phyloP scores from a whole-genome alignment of 92 coral and sea anemone species.

The Muricea muricata region DNA sequence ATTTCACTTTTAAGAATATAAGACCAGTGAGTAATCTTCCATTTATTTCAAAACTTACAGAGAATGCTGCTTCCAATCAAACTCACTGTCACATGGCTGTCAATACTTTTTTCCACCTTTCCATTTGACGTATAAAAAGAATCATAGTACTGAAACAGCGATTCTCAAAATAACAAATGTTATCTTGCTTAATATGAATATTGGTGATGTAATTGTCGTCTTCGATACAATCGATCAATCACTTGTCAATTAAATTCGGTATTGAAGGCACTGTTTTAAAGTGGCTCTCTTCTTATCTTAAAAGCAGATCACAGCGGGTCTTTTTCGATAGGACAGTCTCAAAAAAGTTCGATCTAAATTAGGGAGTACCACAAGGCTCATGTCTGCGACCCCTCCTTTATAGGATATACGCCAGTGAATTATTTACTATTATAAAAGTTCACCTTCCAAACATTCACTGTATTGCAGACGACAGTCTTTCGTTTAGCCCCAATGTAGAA shows the following conservation, averaged over 20 bases:
- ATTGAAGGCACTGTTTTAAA: conserved; percentile 41
- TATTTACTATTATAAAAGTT: too few relatives aligned
- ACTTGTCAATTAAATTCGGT: conserved; percentile 26
- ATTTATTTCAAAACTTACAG: conserved; percentile 32
- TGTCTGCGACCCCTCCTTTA: conserved; percentile 1
- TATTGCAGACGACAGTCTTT: conserved; percentile 12
- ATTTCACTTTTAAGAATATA: conserved; percentile 10
- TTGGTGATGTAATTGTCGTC: conserved; percentile 6
- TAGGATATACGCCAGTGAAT: too few relatives aligned
- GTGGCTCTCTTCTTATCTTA: conserved; percentile 62
- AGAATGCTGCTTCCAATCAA: conserved; percentile 39
- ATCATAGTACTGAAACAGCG: conserved; percentile 55
- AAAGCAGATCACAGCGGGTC: neutral
- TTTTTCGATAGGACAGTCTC: neutral
- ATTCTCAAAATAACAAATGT: neutral
- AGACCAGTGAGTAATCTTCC: conserved; percentile 47
- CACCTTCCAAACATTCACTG: too few relatives aligned
- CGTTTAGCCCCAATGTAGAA: neutral
- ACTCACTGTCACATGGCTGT: conserved; percentile 22
- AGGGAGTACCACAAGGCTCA: neutral
- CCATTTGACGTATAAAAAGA: too few relatives aligned
- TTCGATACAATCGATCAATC: conserved; percentile 59
- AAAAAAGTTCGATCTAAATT: neutral
- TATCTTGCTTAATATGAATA: conserved; percentile 38
- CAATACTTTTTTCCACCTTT: conserved; percentile 38